phyloP scores from a whole-genome alignment of 2,888 invertebrate species.

The Ophion ellenae region DNA sequence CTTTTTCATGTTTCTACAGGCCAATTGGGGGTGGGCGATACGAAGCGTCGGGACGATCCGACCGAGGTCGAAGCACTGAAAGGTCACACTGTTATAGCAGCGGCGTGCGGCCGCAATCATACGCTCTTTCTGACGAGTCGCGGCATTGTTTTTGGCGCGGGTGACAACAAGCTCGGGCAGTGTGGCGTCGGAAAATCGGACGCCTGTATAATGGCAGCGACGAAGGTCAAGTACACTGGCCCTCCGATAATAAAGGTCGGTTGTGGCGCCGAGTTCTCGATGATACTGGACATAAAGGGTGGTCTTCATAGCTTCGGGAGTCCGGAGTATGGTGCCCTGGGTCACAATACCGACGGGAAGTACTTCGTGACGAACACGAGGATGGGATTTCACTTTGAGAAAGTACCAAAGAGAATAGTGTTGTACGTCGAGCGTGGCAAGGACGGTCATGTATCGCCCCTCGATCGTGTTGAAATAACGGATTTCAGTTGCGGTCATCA shows the following conservation, averaged over 20 bases:
- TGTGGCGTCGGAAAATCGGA: conserved; percentile 91
- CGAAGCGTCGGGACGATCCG: conserved; percentile 89
- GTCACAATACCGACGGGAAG: conserved; percentile 97
- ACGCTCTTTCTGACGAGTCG: conserved; percentile 94
- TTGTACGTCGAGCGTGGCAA: conserved; percentile 94
- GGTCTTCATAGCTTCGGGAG: conserved; percentile 95
- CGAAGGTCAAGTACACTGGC: conserved; percentile 89
- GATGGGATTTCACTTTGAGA: conserved; percentile 93
- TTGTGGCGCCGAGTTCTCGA: conserved; percentile 96
- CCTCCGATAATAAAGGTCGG: conserved; percentile 95
- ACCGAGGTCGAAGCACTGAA: conserved; percentile 90
- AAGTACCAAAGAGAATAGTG: conserved; percentile 92
- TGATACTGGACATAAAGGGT: conserved; percentile 95
- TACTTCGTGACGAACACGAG: conserved; percentile 96
- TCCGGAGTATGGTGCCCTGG: conserved; percentile 96
- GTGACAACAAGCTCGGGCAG: conserved; percentile 96
- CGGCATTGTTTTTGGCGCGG: conserved; percentile 94
- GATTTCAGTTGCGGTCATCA: conserved; percentile 96
- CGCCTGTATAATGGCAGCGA: conserved; percentile 84
- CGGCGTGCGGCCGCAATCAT: conserved; percentile 94
- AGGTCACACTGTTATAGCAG: conserved; percentile 92
- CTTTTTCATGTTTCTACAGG: conserved; percentile 83
- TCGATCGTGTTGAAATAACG: conserved; percentile 94
- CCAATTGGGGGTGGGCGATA: conserved; percentile 94
- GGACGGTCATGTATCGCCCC: conserved; percentile 92